phyloP scores from a whole-genome alignment of 2,888 invertebrate species.

The Drosophila neotestacea region DNA sequence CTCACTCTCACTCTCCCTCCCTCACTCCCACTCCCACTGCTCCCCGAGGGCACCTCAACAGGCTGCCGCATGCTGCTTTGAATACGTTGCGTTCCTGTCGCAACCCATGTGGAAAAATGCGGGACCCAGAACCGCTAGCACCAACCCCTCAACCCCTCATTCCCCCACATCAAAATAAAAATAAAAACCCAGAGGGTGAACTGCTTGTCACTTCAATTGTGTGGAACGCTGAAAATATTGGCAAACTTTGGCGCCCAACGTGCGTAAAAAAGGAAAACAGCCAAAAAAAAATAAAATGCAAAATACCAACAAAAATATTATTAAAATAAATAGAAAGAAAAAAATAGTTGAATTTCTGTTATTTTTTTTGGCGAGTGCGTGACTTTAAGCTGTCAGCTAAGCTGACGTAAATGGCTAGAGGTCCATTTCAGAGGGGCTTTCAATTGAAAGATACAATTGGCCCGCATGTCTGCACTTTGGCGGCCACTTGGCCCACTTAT shows the following conservation, averaged over 20 bases:
- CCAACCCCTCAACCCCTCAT: neutral
- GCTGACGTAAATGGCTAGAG: conserved; percentile 9
- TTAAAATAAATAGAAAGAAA: conserved; percentile 36
- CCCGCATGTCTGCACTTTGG: conserved; percentile 68
- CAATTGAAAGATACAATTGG: conserved; percentile 61
- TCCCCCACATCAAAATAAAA: neutral
- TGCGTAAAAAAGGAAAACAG: neutral
- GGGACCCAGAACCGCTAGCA: conserved; percentile 50
- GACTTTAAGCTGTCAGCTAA: conserved; percentile 36
- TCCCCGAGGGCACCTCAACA: conserved; percentile 59
- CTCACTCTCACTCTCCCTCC: neutral
- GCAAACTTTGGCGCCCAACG: conserved; percentile 44
- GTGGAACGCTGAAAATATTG: conserved; percentile 50
- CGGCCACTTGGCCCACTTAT: conserved; percentile 47
- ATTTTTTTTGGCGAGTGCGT: conserved; percentile 21
- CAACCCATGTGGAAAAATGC: conserved; percentile 72
- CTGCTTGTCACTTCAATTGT: conserved; percentile 57
- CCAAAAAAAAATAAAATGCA: neutral
- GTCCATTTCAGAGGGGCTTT: conserved; percentile 18
- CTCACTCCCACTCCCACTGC: neutral
- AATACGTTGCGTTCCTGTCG: conserved; percentile 60
- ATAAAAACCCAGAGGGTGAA: conserved; percentile 19
- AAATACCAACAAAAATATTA: conserved; percentile 15
- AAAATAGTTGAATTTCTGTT: conserved; percentile 1
- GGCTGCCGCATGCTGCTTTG: conserved; percentile 55